Percentiles rank a stretch among this genome's conserved stretches.
Evolutionary conservation across 2,888 invertebrate genomes (phyloP).

Genomic region (Pandemis cinnamomeana): DNA sequence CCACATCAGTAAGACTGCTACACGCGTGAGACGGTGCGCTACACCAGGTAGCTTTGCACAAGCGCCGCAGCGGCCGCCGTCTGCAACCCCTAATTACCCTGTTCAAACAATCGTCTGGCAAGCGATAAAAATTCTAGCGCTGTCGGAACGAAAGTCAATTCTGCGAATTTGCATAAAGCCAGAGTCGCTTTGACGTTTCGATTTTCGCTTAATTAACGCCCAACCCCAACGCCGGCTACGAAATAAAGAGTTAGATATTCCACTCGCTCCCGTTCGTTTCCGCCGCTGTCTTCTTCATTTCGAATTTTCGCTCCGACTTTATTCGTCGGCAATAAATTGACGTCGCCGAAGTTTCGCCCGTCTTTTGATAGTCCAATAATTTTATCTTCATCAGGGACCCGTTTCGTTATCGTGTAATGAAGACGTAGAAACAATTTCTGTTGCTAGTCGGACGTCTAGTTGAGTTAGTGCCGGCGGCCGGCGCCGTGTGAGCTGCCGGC

Average conservation of each 20-base stretch:
- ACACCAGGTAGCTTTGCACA: neutral
- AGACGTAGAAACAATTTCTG: constrained; percentile 53
- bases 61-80: constrained; percentile 48
- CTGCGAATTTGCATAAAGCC: constrained; percentile 80
- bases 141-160: constrained; percentile 77
- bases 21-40: neutral
- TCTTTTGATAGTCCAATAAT: constrained; percentile 77
- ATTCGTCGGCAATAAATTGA: constrained; percentile 73
- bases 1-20: neutral
- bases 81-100: constrained; percentile 71
- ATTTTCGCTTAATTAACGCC: constrained; percentile 83
- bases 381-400: constrained; percentile 69
- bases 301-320: constrained; percentile 68
- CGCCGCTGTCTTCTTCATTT: constrained; percentile 65
- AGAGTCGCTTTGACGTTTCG: constrained; percentile 79
- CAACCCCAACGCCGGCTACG: constrained; percentile 58
- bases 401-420: constrained; percentile 68
- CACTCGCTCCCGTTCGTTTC: constrained; percentile 66
- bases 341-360: constrained; percentile 69
- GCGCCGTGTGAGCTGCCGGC: constrained; percentile 25
- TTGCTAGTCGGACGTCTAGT: constrained; percentile 42
- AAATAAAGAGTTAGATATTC: constrained; percentile 72
- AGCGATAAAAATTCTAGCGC: constrained; percentile 73
- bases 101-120: constrained; percentile 72
- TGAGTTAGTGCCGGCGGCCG: constrained; percentile 1